Evolutionary conservation across 2,888 invertebrate species (phyloP).

Genomic region (Keiferia lycopersicella): DNA sequence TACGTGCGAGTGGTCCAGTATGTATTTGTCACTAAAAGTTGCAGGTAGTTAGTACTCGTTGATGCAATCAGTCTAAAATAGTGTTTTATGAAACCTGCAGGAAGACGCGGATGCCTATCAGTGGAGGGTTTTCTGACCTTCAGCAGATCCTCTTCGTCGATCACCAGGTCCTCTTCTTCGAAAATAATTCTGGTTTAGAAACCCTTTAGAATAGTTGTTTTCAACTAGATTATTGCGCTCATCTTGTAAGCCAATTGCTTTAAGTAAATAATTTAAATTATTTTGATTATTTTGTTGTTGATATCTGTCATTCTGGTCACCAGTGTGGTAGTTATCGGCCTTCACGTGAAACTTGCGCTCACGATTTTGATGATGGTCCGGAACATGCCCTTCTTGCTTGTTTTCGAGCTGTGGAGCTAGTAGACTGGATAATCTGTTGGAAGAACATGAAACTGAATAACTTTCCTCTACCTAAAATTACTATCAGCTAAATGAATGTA

Average conservation of each 20-base stretch:
- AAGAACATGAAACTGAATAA: too few species aligned
- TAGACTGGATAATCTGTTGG: conserved; percentile 49
- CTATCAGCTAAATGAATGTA: too few species aligned
- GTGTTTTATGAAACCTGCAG: too few species aligned
- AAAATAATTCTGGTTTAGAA: background rate
- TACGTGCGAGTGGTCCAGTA: too few species aligned
- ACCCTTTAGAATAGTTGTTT: conserved; percentile 45
- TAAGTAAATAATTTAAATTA: background rate
- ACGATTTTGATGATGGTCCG: background rate
- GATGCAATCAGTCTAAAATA: too few species aligned
- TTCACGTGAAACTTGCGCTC: background rate
- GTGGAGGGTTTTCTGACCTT: background rate
- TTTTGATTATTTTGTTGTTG: background rate
- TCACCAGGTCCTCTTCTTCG: conserved; percentile 4
- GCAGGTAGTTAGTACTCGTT: too few species aligned
- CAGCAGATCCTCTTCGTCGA: too few species aligned
- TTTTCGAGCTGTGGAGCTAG: conserved; percentile 29
- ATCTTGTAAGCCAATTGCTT: background rate
- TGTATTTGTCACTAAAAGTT: too few species aligned
- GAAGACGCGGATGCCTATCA: too few species aligned
- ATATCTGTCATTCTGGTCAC: background rate
- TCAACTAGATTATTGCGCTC: conserved; percentile 26
- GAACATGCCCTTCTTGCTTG: background rate
- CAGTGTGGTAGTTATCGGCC: background rate
- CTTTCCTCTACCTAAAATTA: too few species aligned